phyloP scores from a whole-genome alignment of 2,888 invertebrate genomes.

The Sicus ferrugineus region DNA sequence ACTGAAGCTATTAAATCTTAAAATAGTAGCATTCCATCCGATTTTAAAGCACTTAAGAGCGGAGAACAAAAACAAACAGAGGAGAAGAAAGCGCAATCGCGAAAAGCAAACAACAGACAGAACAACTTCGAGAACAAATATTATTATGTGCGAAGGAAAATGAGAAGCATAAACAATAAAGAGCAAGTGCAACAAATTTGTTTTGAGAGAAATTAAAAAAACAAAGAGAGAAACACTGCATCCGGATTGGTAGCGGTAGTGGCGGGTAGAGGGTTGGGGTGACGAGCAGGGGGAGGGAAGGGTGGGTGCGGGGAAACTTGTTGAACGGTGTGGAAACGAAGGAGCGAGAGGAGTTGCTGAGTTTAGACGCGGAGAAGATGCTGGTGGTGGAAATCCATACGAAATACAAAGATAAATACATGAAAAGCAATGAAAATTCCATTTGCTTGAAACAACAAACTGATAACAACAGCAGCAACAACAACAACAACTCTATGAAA shows the following conservation, averaged over 20 bases:
- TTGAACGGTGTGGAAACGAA: slow-evolving; percentile 11
- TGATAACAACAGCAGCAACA: background rate
- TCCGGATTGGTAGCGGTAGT: background rate
- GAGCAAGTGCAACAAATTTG: slow-evolving; percentile 18
- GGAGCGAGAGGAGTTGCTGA: background rate
- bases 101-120: background rate
- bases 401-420: slow-evolving; percentile 15
- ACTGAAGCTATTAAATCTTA: background rate
- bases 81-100: background rate
- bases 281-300: background rate
- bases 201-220: too few species aligned
- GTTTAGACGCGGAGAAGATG: background rate
- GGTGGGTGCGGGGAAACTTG: too few species aligned
- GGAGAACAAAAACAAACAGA: background rate
- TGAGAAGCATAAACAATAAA: slow-evolving; percentile 12
- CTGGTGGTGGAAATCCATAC: background rate
- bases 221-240: background rate
- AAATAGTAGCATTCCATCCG: background rate
- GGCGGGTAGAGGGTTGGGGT: background rate
- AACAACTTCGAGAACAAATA: slow-evolving; percentile 9
- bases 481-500: slow-evolving; percentile 5
- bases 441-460: slow-evolving; percentile 18
- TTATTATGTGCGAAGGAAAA: slow-evolving; percentile 11
- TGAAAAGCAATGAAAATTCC: slow-evolving; percentile 25
- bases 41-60: slow-evolving; percentile 12